Evolutionary conservation across 2,888 invertebrate species (phyloP).

Genomic region (Phasia obesa): DNA sequence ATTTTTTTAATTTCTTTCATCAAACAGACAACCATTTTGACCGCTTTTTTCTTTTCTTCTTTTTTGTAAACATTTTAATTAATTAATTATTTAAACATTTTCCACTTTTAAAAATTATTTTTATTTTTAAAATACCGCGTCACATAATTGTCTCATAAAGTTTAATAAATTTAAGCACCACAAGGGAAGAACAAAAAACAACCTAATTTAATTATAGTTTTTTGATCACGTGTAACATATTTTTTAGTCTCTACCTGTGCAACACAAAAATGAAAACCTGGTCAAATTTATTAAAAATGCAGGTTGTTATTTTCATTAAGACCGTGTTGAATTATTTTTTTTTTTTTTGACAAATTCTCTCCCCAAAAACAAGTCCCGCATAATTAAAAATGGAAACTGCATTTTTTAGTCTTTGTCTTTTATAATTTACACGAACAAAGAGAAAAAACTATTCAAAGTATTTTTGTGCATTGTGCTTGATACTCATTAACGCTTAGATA

Average conservation of each 20-base stretch:
- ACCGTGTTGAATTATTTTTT: slow-evolving; percentile 38
- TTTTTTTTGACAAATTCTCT: slow-evolving; percentile 43
- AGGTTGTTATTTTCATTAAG: slow-evolving; percentile 65
- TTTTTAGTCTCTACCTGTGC: slow-evolving; percentile 44
- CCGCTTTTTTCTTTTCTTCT: neutral
- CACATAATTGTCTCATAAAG: slow-evolving; percentile 69
- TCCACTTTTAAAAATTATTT: slow-evolving; percentile 64
- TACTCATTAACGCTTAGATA: slow-evolving; percentile 69
- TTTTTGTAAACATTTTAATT: slow-evolving; percentile 15
- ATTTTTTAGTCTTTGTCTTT: slow-evolving; percentile 43
- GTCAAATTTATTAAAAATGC: slow-evolving; percentile 63
- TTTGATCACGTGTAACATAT: slow-evolving; percentile 68
- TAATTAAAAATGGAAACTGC: slow-evolving; percentile 67
- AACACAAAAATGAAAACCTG: neutral
- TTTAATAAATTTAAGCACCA: slow-evolving; percentile 55
- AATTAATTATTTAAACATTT: slow-evolving; percentile 58
- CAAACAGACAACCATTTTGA: neutral
- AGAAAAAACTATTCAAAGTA: slow-evolving; percentile 48
- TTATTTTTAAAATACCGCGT: slow-evolving; percentile 63
- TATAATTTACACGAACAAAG: slow-evolving; percentile 27
- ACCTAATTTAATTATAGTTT: slow-evolving; percentile 64
- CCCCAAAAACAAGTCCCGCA: slow-evolving; percentile 54
- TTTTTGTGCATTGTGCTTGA: slow-evolving; percentile 39
- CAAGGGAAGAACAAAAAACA: slow-evolving; percentile 31
- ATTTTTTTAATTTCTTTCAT: too few species aligned